A percentile compares a stretch with the other conserved stretches of the same genome.
Conservation (phyloP, 35 echinoderm and acorn worm genomes). For the Ophioderma brevispina region DNA sequence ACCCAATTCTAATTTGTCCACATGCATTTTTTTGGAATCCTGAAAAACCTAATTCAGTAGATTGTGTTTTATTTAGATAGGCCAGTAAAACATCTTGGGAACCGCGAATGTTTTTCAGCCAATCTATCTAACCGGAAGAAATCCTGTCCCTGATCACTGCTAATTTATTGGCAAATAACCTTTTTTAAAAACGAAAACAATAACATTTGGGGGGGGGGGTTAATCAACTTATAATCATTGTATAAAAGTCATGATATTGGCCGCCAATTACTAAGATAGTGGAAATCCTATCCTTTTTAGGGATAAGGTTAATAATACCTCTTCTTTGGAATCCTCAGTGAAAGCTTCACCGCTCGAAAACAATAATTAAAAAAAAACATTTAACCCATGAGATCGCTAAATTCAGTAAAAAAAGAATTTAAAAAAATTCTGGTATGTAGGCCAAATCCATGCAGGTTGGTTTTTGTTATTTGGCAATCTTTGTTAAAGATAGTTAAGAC, state of each 20-base stretch:
- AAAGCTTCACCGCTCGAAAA: too few relatives aligned
- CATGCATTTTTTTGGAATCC: constrained; percentile 24
- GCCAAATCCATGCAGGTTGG: too few relatives aligned
- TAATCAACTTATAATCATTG: constrained; percentile 39
- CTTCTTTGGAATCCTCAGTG: too few relatives aligned
- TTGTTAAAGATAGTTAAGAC: constrained; percentile 6
- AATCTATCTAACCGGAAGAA: constrained; percentile 6
- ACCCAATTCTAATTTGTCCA: too few relatives aligned
- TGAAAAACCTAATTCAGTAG: not conserved
- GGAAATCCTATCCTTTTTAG: too few relatives aligned
- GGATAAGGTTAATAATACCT: too few relatives aligned
- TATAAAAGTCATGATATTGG: too few relatives aligned
- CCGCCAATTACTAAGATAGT: too few relatives aligned
- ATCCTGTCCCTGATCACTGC: constrained; percentile 47
- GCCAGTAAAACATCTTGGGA: constrained; percentile 21
- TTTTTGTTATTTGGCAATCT: too few relatives aligned
- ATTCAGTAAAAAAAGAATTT: constrained; percentile 53
- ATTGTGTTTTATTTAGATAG: not conserved
- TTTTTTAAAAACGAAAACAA: constrained; percentile 7
- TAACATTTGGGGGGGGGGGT: constrained; percentile 5
- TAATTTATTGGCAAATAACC: not conserved
- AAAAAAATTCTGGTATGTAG: constrained; percentile 49
- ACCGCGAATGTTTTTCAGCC: constrained; percentile 48
- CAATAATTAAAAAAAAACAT: too few relatives aligned
- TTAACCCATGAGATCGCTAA: too few relatives aligned